Percentiles rank a stretch among this genome's conserved stretches.
Conservation (phyloP, 2,888 invertebrate species). For the Auanema freiburgensis region DNA sequence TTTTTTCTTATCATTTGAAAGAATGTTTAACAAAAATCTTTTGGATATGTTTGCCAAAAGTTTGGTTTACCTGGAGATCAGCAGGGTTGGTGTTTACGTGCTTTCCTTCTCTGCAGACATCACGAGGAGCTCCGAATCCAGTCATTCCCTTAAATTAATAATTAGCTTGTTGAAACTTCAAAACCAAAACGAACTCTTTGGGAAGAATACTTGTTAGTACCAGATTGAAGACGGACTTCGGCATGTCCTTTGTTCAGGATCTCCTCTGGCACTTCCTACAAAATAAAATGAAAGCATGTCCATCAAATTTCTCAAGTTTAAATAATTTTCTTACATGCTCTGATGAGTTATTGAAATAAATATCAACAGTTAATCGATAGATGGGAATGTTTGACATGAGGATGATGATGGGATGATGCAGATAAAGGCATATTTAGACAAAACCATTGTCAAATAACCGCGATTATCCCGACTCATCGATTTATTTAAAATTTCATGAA, state of each 20-base stretch:
- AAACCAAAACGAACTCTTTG: conserved; percentile 39
- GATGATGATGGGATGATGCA: too few relatives aligned
- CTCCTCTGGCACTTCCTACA: conserved; percentile 63
- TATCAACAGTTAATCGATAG: too few relatives aligned
- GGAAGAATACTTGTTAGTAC: conserved; percentile 59
- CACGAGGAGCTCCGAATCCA: conserved; percentile 64
- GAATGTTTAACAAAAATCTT: conserved; percentile 1
- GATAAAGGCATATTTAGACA: too few relatives aligned
- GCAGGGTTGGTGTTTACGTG: conserved; percentile 56
- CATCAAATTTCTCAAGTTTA: neutral
- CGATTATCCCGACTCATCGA: conserved; percentile 1
- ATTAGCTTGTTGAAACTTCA: neutral
- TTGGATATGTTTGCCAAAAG: neutral
- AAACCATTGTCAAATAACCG: too few relatives aligned
- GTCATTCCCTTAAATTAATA: conserved; percentile 48
- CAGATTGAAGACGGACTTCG: conserved; percentile 64
- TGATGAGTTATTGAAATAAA: too few relatives aligned
- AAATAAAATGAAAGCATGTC: neutral
- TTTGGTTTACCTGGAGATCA: conserved; percentile 52
- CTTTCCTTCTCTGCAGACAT: conserved; percentile 62
- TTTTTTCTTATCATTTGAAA: neutral
- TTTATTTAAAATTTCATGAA: conserved; percentile 7
- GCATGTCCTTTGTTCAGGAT: conserved; percentile 57
- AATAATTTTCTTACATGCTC: neutral
- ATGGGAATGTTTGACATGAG: too few relatives aligned